phyloP scores from a whole-genome alignment of 1,140 invertebrate genomes.

The roundworm (Caenorhabditis elegans) region WBcel235 BX284603.4:12474001-12474500 shows the following conservation, averaged over 20 bases:
- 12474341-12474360: slow-evolving; percentile 32
- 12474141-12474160: slow-evolving; percentile 38
- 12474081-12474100: not conserved
- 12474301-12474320: slow-evolving; percentile 22
- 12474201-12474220: slow-evolving; percentile 46
- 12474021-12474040: slow-evolving; percentile 14
- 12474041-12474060: slow-evolving; percentile 26
- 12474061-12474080: slow-evolving; percentile 27
- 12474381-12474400: slow-evolving; percentile 46
- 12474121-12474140: not conserved
- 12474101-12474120: not conserved
- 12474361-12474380: slow-evolving; percentile 35
- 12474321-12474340: slow-evolving; percentile 22
- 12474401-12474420: slow-evolving; percentile 39
- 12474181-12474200: slow-evolving; percentile 48
- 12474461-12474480: no score
- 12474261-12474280: slow-evolving; percentile 10
- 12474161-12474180: slow-evolving; percentile 47
- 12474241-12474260: slow-evolving; percentile 22
- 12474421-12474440: slow-evolving; percentile 15
- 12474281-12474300: not conserved
- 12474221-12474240: slow-evolving; percentile 2
- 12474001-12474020: slow-evolving; percentile 43
- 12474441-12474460: not conserved
- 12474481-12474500: no score